phyloP scores from a whole-genome alignment of 2,113 vertebrate genomes.

The Caranx melampygus region DNA sequence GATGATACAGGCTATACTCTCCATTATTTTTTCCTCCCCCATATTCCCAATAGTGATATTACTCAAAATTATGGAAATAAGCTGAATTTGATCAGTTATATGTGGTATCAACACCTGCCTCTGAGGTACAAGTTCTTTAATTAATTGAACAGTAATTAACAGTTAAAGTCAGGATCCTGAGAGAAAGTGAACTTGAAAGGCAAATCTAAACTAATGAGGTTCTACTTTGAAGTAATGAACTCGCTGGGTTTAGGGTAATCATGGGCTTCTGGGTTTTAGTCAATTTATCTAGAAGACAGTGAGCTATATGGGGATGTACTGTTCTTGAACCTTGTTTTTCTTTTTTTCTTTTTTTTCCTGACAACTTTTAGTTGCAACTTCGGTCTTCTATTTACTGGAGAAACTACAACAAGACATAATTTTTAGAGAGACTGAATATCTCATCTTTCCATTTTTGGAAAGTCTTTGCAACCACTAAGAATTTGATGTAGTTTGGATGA shows the following conservation, averaged over 20 bases:
- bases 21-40: conserved; percentile 44
- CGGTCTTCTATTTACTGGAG: conserved; percentile 7
- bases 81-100: conserved; percentile 63
- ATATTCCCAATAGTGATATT: conserved; percentile 62
- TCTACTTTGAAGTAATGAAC: conserved; percentile 80
- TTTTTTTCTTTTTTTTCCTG: conserved; percentile 37
- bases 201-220: conserved; percentile 79
- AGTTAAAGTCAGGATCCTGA: conserved; percentile 72
- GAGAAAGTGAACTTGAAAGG: conserved; percentile 80
- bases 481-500: neutral
- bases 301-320: conserved; percentile 35
- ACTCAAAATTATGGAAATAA: conserved; percentile 70
- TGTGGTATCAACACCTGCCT: conserved; percentile 73
- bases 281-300: conserved; percentile 58
- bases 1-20: conserved; percentile 28
- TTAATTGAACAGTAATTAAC: conserved; percentile 80
- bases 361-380: conserved; percentile 32
- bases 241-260: conserved; percentile 73
- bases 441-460: neutral
- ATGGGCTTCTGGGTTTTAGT: conserved; percentile 65
- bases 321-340: conserved; percentile 47
- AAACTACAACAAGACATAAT: neutral
- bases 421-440: neutral
- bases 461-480: neutral
- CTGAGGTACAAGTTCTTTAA: conserved; percentile 72